phyloP scores from a whole-genome alignment of 2,888 invertebrate species.

The Diplolepis rosae region DNA sequence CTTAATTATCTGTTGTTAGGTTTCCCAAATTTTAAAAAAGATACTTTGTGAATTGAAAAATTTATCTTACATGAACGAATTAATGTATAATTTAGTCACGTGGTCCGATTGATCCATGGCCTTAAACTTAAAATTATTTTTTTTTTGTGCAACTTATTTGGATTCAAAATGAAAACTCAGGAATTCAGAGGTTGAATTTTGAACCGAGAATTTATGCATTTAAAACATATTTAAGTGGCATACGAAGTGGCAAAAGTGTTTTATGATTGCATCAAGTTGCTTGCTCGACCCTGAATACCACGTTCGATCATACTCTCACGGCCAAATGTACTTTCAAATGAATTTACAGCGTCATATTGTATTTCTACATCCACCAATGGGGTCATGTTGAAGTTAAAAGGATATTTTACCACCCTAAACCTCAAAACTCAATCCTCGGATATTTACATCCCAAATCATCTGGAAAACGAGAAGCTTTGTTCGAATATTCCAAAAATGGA shows the following conservation, averaged over 20 bases:
- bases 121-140: not conserved
- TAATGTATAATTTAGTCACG: too few species aligned
- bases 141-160: too few species aligned
- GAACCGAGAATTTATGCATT: not conserved
- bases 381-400: conserved; percentile 6
- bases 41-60: too few species aligned
- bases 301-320: conserved; percentile 6
- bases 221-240: not conserved
- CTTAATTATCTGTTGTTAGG: too few species aligned
- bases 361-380: not conserved
- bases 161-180: too few species aligned
- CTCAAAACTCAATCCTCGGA: not conserved
- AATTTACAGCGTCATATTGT: not conserved
- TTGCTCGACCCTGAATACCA: conserved; percentile 5
- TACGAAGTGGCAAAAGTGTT: not conserved
- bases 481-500: too few species aligned
- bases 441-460: not conserved
- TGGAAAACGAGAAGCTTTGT: too few species aligned
- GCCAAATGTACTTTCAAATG: conserved; percentile 13
- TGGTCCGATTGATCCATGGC: too few species aligned
- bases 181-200: not conserved
- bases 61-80: too few species aligned
- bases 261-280: conserved; percentile 1
- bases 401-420: not conserved
- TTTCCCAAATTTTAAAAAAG: too few species aligned